Conservation (phyloP, 2,113 vertebrate species). For the Gnathonemus echidnorhynchus region DNA sequence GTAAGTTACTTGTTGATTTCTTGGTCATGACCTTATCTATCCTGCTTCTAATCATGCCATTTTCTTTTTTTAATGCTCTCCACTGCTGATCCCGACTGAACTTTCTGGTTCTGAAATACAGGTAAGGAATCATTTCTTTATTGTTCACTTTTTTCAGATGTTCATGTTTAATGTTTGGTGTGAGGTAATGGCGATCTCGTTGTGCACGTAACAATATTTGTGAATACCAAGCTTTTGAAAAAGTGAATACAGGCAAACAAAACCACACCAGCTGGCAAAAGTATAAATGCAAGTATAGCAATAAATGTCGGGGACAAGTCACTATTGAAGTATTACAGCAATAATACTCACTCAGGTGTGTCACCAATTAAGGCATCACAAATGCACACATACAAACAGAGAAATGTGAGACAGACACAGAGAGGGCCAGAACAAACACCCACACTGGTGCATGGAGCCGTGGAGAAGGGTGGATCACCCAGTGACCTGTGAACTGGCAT, state of each 20-base stretch:
- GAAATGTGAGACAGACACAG: background rate
- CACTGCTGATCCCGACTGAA: background rate
- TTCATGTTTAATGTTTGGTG: background rate
- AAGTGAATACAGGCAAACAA: background rate
- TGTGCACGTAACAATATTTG: background rate
- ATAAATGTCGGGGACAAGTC: background rate
- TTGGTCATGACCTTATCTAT: background rate
- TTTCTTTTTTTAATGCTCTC: background rate
- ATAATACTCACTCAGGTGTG: background rate
- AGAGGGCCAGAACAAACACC: background rate
- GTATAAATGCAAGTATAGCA: background rate
- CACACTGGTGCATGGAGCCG: background rate
- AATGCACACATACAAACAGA: background rate
- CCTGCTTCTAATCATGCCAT: background rate
- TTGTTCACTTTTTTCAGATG: background rate
- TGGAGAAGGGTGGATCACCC: background rate
- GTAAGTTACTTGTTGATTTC: background rate
- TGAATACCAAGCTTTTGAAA: background rate
- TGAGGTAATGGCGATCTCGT: background rate
- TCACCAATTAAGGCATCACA: background rate
- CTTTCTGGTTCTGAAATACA: background rate
- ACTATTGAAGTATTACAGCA: background rate
- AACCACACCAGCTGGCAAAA: background rate
- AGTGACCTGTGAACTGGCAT: background rate
- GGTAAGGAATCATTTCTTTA: background rate